A percentile compares a stretch with the other conserved stretches of the same genome.
phyloP scores from a whole-genome alignment of 2,113 vertebrate species.

The Marcusenius ussheri region DNA sequence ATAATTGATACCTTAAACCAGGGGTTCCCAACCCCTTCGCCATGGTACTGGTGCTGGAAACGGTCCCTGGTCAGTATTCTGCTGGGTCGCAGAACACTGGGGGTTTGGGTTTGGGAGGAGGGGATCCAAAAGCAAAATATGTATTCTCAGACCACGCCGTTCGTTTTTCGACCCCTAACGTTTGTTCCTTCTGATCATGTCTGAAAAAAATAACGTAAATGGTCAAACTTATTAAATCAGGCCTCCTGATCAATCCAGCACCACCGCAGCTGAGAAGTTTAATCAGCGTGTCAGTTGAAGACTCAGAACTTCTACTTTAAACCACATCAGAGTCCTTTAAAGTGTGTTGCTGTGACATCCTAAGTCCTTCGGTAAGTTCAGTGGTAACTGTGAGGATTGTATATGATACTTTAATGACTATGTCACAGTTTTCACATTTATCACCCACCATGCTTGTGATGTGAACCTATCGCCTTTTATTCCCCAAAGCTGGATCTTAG shows the following conservation, averaged over 20 bases:
- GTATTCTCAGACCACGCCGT: background rate
- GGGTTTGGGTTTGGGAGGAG: background rate
- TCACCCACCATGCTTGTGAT: background rate
- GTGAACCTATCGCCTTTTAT: background rate
- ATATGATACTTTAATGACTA: background rate
- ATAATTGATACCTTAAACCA: background rate
- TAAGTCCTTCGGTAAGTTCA: background rate
- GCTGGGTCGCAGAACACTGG: background rate
- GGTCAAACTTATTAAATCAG: background rate
- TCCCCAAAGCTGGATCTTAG: background rate
- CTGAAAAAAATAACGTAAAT: background rate
- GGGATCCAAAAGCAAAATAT: background rate
- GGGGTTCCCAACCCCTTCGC: background rate
- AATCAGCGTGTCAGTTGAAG: background rate
- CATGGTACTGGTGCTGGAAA: background rate
- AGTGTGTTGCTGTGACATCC: background rate
- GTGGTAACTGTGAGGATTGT: background rate
- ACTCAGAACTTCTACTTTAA: background rate
- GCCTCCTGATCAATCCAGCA: background rate
- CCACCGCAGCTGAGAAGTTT: background rate
- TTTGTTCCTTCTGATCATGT: background rate
- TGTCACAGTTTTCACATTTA: background rate
- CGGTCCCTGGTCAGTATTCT: background rate
- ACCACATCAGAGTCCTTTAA: background rate
- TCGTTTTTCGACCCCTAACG: background rate